phyloP scores from a whole-genome alignment of 1,140 invertebrate species.

The Rhagoletis pomonella region DNA sequence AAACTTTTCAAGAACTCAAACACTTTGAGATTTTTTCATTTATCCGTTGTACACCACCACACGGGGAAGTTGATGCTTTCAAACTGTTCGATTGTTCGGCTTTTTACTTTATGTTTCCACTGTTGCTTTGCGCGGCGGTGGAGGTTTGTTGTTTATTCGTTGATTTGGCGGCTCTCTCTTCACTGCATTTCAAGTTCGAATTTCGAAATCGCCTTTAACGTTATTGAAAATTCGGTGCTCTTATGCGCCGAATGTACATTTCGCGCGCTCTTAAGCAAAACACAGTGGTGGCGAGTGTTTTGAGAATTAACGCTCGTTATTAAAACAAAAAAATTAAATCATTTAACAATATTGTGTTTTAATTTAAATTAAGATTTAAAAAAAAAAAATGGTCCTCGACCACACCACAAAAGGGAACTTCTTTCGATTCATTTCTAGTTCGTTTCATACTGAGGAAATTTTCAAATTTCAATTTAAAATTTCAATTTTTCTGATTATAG shows the following conservation, averaged over 20 bases:
- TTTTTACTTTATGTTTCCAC: conserved; percentile 14
- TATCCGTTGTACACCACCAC: conserved; percentile 13
- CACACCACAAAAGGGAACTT: too few species aligned
- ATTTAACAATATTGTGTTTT: too few species aligned
- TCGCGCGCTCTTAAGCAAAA: background rate
- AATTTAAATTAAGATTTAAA: too few species aligned
- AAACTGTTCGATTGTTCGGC: conserved; percentile 51
- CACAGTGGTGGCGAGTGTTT: background rate
- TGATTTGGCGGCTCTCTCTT: background rate
- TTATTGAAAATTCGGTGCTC: background rate
- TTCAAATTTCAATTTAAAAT: too few species aligned
- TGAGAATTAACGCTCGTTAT: too few species aligned
- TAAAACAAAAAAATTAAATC: too few species aligned
- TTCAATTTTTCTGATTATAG: too few species aligned
- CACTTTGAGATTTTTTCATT: conserved; percentile 35
- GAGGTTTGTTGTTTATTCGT: background rate
- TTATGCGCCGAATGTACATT: too few species aligned
- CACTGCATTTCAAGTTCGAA: conserved; percentile 11
- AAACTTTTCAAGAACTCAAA: background rate
- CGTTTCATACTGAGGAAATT: too few species aligned
- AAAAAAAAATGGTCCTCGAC: too few species aligned
- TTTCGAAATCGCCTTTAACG: background rate
- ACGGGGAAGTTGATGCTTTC: conserved; percentile 12
- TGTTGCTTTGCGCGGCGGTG: conserved; percentile 35
- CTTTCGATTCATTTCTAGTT: too few species aligned